phyloP scores from a whole-genome alignment of 2,797 vertebrate genomes.

The Notamacropus eugenii region DNA sequence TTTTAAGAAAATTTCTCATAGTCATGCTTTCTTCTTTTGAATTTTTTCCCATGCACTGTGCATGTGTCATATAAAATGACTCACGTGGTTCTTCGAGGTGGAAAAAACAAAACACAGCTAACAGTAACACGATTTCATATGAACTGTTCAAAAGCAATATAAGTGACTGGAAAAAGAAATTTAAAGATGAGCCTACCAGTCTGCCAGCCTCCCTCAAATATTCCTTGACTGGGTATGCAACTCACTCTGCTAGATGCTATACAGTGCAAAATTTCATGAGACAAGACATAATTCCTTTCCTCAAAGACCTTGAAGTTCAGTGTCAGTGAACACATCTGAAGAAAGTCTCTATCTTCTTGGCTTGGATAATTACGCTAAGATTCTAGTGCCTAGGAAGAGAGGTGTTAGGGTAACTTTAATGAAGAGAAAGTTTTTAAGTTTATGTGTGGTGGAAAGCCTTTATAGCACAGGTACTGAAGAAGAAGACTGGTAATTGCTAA shows the following conservation, averaged over 20 bases:
- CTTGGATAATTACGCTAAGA: background rate
- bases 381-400: background rate
- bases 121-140: slow-evolving; percentile 30
- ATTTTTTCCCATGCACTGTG: slow-evolving; percentile 41
- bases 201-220: slow-evolving; percentile 16
- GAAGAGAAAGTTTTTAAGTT: background rate
- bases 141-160: background rate
- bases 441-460: background rate
- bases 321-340: background rate
- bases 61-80: slow-evolving; percentile 38
- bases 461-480: background rate
- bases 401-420: background rate
- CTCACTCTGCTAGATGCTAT: background rate
- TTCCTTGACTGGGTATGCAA: slow-evolving; percentile 42
- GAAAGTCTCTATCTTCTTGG: background rate
- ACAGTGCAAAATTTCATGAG: background rate
- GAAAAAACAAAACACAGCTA: slow-evolving; percentile 2
- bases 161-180: background rate
- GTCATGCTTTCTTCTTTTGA: slow-evolving; percentile 38
- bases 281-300: background rate
- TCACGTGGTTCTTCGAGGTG: slow-evolving; percentile 25
- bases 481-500: background rate
- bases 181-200: background rate
- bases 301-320: background rate
- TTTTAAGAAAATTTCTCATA: background rate